Evolutionary conservation across 2,113 vertebrate genomes (phyloP).

Genomic region (Elachura formosa): DNA sequence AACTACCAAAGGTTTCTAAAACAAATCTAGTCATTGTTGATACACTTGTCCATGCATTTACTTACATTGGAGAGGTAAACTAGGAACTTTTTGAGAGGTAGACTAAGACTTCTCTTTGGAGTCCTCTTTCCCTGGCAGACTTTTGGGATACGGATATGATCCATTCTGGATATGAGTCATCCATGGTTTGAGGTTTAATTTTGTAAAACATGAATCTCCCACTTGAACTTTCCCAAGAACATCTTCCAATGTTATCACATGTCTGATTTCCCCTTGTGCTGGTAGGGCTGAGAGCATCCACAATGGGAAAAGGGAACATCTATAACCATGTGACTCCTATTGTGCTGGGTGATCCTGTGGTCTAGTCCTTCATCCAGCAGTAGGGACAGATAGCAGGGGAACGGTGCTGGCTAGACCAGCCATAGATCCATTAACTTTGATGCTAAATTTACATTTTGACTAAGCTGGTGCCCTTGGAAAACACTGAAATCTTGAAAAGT

Average conservation of each 20-base stretch:
- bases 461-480: not conserved
- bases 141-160: not conserved
- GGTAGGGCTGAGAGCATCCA: not conserved
- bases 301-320: not conserved
- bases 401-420: not conserved
- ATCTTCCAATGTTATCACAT: not conserved
- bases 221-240: not conserved
- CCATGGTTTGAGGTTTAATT: not conserved
- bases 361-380: not conserved
- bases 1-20: not conserved
- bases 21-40: not conserved
- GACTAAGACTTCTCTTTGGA: not conserved
- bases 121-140: not conserved
- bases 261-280: not conserved
- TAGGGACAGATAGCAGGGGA: not conserved
- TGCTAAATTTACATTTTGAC: not conserved
- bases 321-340: rapidly evolving
- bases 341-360: not conserved
- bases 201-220: not conserved
- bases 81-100: not conserved
- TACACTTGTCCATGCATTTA: not conserved
- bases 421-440: not conserved
- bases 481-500: not conserved
- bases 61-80: not conserved
- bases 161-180: not conserved